phyloP scores from a whole-genome alignment of 2,888 invertebrate genomes.

The Nephrotoma guestfalica region DNA sequence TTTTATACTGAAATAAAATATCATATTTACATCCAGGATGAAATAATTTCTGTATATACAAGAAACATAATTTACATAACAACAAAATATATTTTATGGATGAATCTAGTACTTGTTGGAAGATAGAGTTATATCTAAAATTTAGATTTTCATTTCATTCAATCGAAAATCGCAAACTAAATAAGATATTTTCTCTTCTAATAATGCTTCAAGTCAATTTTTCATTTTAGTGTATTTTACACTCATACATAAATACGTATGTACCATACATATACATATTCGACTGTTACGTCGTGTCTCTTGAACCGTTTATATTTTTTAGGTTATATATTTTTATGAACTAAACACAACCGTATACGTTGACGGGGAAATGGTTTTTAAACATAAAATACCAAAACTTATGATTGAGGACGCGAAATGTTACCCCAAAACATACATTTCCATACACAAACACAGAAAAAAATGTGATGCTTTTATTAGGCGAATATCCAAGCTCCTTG shows the following conservation, averaged over 20 bases:
- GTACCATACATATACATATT: neutral
- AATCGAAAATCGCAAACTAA: neutral
- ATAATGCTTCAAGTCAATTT: neutral
- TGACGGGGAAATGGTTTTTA: neutral
- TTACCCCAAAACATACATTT: neutral
- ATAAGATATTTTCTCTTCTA: neutral
- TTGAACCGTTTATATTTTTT: neutral
- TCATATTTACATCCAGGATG: neutral
- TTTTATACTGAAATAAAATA: neutral
- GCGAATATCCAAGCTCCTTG: neutral
- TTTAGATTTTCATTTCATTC: neutral
- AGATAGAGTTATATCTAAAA: neutral
- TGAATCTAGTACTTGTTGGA: neutral
- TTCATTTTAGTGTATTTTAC: neutral
- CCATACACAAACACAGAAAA: neutral
- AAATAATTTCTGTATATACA: neutral
- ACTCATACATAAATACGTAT: no score
- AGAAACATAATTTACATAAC: neutral
- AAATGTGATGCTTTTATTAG: neutral
- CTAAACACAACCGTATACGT: neutral
- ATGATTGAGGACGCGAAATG: neutral
- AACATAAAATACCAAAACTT: neutral
- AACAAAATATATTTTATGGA: neutral
- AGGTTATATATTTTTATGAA: neutral
- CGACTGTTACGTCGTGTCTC: neutral